Evolutionary conservation across 2,113 vertebrate genomes (phyloP).

Genomic region (Oryzias javanicus): DNA sequence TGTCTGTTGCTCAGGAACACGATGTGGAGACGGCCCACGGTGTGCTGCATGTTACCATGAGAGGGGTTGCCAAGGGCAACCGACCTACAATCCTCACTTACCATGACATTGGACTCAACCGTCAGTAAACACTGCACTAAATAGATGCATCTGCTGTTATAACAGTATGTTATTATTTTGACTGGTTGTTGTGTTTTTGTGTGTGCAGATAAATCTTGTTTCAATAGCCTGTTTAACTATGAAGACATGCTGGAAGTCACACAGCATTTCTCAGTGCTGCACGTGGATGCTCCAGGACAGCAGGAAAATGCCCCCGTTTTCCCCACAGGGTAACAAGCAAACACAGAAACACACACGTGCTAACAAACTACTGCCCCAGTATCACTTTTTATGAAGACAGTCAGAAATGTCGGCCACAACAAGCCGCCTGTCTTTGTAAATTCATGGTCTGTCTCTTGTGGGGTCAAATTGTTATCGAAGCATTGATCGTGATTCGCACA

Average conservation of each 20-base stretch:
- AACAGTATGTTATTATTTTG: background rate
- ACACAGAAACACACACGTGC: conserved; percentile 14
- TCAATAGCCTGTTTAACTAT: conserved; percentile 80
- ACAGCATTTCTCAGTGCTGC: conserved; percentile 92
- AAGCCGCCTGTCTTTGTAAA: too few relatives aligned
- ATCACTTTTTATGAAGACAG: too few relatives aligned
- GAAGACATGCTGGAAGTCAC: conserved; percentile 97
- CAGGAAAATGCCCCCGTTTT: conserved; percentile 89
- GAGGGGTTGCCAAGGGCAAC: conserved; percentile 88
- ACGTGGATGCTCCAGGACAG: conserved; percentile 93
- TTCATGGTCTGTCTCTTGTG: too few relatives aligned
- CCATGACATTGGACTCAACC: conserved; percentile 96
- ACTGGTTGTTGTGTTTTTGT: conserved; percentile 5
- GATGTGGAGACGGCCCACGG: conserved; percentile 91
- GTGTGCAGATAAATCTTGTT: conserved; percentile 56
- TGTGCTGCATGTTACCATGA: conserved; percentile 91
- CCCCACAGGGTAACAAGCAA: conserved; percentile 83
- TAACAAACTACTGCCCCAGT: background rate
- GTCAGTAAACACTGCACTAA: conserved; percentile 76
- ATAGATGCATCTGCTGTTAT: background rate
- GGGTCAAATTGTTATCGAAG: too few relatives aligned
- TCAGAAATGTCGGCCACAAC: background rate
- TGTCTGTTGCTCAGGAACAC: conserved; percentile 82
- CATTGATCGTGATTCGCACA: too few relatives aligned
- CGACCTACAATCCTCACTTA: conserved; percentile 94